These are phyloP conservation scores for Leptoteleia sp. DNA, from an alignment of 1,140 invertebrate genomes.

Conservation along the genomic window DNA sequence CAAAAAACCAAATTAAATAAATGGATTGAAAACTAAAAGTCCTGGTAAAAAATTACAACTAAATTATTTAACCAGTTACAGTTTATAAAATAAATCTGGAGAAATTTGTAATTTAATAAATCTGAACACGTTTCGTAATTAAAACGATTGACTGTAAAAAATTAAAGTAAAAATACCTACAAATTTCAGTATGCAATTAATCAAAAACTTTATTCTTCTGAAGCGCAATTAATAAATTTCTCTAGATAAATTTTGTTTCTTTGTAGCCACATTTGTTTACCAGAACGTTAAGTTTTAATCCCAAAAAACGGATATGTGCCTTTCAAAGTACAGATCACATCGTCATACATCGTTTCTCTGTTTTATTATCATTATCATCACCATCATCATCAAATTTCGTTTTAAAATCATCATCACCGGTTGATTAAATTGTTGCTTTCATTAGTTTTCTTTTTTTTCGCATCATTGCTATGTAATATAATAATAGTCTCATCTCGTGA, in stretches of 20 bases:
- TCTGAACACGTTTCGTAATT: no score
- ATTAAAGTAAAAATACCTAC: no score
- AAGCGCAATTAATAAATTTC: no score
- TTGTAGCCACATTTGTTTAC: no score
- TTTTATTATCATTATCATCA: conserved; percentile 55
- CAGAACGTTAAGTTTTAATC: conserved; percentile 7
- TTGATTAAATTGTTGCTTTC: conserved; percentile 44
- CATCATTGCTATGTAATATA: conserved; percentile 50
- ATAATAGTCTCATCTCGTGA: conserved; percentile 31
- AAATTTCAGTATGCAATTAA: no score
- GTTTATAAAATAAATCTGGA: no score
- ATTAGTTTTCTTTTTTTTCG: conserved; percentile 38
- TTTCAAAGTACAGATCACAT: conserved; percentile 57
- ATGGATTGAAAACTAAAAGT: neutral
- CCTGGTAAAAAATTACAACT: neutral
- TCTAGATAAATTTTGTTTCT: no score
- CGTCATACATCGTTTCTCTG: conserved; percentile 42
- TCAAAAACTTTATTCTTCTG: no score
- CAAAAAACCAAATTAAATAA: conserved; percentile 14
- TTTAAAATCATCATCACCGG: neutral
- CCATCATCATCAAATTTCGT: conserved; percentile 4
- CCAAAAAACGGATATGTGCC: conserved; percentile 52
- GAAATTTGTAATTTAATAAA: no score
- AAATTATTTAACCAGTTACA: no score
- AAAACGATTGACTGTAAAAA: no score